Evolutionary conservation across 2,888 invertebrate species (phyloP).

Genomic region (Spialia ferax): DNA sequence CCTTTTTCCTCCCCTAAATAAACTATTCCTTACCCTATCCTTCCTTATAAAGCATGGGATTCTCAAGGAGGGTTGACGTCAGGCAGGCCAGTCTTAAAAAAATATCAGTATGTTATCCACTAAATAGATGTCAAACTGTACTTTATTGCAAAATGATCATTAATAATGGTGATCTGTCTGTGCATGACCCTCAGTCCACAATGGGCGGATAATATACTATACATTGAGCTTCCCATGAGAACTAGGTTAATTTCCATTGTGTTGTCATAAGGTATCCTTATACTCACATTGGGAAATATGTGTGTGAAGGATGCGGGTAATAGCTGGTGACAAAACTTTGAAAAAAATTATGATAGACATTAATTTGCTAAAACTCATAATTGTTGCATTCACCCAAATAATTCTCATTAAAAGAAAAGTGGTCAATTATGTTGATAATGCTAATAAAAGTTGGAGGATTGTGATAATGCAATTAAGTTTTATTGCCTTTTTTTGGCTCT

Average conservation of each 20-base stretch:
- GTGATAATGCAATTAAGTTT: too few relatives aligned
- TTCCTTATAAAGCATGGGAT: too few relatives aligned
- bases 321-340: slow-evolving; percentile 8
- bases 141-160: too few relatives aligned
- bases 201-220: not conserved
- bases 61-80: too few relatives aligned
- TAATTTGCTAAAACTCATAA: not conserved
- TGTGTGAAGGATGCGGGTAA: slow-evolving; percentile 30
- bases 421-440: too few relatives aligned
- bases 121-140: too few relatives aligned
- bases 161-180: not conserved
- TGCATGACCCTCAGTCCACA: slow-evolving; percentile 1
- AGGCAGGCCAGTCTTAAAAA: too few relatives aligned
- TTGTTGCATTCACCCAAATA: not conserved
- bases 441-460: too few relatives aligned
- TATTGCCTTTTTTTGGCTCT: too few relatives aligned
- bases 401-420: not conserved
- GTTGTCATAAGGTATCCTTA: slow-evolving; percentile 15
- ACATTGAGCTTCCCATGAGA: slow-evolving; percentile 27
- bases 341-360: not conserved
- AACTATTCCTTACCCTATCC: too few relatives aligned
- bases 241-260: slow-evolving; percentile 32
- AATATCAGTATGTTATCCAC: too few relatives aligned
- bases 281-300: slow-evolving; percentile 32
- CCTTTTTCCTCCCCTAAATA: too few relatives aligned